These are phyloP conservation scores for Furcula furcula DNA, from an alignment of 2,888 invertebrate genomes.

Conservation along the genomic window DNA sequence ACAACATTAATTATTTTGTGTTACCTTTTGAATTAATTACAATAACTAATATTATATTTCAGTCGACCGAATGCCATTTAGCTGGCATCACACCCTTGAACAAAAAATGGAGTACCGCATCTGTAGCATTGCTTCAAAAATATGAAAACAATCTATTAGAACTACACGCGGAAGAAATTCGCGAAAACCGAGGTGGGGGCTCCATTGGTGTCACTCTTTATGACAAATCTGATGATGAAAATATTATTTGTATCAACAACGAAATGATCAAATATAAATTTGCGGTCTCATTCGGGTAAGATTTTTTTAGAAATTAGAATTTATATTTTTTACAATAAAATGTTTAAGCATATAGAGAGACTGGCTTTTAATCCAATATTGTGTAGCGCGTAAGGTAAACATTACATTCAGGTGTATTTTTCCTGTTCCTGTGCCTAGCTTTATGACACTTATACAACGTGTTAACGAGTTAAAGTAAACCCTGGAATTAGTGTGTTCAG, in stretches of 20 bases:
- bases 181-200: conserved; percentile 30
- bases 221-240: conserved; percentile 44
- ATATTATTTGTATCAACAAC: conserved; percentile 55
- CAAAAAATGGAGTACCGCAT: conserved; percentile 58
- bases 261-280: conserved; percentile 66
- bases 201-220: conserved; percentile 60
- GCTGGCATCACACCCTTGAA: conserved; percentile 63
- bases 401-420: too few relatives aligned
- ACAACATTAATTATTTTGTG: too few relatives aligned
- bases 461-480: too few relatives aligned
- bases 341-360: too few relatives aligned
- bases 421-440: too few relatives aligned
- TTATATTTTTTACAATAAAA: too few relatives aligned
- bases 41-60: too few relatives aligned
- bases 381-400: too few relatives aligned
- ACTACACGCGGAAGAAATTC: conserved; percentile 55
- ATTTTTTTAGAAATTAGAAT: neutral
- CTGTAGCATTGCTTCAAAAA: conserved; percentile 51
- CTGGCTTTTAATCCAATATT: too few relatives aligned
- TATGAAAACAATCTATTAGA: conserved; percentile 42
- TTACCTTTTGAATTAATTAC: too few relatives aligned
- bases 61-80: conserved; percentile 68
- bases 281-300: conserved; percentile 65
- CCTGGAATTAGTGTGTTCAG: too few relatives aligned
- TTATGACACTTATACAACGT: too few relatives aligned